Base-by-base conservation (phyloP, 2,888 invertebrate genomes). In the Physocephala rufipes region DNA sequence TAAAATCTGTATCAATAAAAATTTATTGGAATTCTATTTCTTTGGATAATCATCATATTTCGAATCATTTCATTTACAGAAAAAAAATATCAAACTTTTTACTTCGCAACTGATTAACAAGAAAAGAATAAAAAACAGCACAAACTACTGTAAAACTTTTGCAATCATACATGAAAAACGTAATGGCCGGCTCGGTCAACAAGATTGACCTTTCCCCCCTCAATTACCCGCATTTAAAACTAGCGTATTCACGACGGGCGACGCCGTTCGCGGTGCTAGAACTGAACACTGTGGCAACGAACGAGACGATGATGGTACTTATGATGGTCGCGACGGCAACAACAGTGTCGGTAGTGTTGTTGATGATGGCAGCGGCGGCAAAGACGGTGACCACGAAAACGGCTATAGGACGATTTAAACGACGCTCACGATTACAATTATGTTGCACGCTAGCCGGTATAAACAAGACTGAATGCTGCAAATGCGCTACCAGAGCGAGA, bases 401-500 rank as follows among this genome's bases (percentile, higher is more conserved):
- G 71, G 53, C 63, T 36, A 71, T 59, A 65, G 73, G 69, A 74
- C 74, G 76, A 74, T 72, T 65, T 69, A 55, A 69, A 65, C 75
- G 68, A 70, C 75, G 75, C 69, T 67, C n/a, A n/a, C n/a, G 70
- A 72, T 63, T 58, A 75, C 78, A 75, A 66, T 75, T 79, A 79
- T 78, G 79, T 80, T 81, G 78, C 80, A 79, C 79, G 77, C 74
- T 78, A 79, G 79, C 81, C 82, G 82, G 81, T 79, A 79, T 80
- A 81, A 79, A 80, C 79, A 81, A 82, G 80, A 81, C 81, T 81
- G 28, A 78, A 81, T 76, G 76, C 76, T 75, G 75, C 72, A 76
- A 76, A 76, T 74, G 73, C 74, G 71, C 68, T 69, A 73, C 75
- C 76, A 75, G 74, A 75, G 76, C 74, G 74, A 74, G 75, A 71